Evolutionary conservation across 2,113 vertebrate species (phyloP).

Genomic region (rabbit (Oryctolagus cuniculus)): DNA sequence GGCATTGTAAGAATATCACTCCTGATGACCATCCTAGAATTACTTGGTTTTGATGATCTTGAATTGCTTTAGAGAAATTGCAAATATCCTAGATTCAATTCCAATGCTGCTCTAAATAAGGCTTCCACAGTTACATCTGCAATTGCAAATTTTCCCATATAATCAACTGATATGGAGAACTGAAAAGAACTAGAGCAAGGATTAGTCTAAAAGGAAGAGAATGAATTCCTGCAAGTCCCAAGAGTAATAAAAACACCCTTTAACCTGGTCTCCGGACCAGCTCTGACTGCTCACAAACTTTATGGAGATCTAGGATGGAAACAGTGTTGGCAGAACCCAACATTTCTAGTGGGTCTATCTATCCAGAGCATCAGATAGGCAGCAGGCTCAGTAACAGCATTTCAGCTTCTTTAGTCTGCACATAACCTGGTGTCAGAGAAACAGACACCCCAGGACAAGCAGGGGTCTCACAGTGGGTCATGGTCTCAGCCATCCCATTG

Average conservation of each 20-base stretch:
- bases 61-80: slow-evolving; percentile 12
- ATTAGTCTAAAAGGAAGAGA: slow-evolving; percentile 23
- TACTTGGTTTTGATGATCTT: background rate
- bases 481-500: background rate
- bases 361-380: slow-evolving; percentile 53
- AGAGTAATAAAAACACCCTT: background rate
- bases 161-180: background rate
- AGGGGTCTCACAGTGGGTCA: background rate
- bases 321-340: slow-evolving; percentile 27
- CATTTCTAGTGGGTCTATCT: slow-evolving; percentile 37
- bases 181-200: background rate
- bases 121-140: background rate
- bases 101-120: background rate
- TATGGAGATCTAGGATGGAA: slow-evolving; percentile 55
- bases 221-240: background rate
- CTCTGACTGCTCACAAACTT: background rate
- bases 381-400: background rate
- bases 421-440: background rate
- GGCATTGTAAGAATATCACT: background rate
- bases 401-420: background rate
- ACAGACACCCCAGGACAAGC: background rate
- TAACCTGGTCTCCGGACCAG: background rate
- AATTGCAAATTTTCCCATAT: slow-evolving; percentile 16
- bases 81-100: slow-evolving; percentile 9
- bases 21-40: background rate